Evolutionary conservation across 2,797 vertebrate genomes (phyloP).

Genomic region (Myripristis jacobus): DNA sequence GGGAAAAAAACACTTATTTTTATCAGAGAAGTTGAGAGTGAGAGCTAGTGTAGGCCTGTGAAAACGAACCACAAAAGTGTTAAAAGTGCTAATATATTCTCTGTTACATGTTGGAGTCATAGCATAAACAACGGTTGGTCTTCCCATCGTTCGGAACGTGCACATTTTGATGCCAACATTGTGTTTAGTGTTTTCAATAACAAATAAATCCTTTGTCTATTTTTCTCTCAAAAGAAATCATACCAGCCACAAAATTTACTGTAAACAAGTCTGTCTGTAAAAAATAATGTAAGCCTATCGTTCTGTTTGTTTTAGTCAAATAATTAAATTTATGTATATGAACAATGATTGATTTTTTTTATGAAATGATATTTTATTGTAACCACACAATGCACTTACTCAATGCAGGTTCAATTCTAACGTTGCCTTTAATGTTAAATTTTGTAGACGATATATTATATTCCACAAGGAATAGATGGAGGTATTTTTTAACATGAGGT

Average conservation of each 20-base stretch:
- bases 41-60: constrained; percentile 64
- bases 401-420: constrained; percentile 60
- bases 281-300: constrained; percentile 20
- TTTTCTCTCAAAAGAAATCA: constrained; percentile 33
- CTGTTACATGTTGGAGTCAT: constrained; percentile 59
- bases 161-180: constrained; percentile 25
- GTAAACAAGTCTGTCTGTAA: constrained; percentile 33
- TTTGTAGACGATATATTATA: constrained; percentile 31
- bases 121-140: constrained; percentile 37
- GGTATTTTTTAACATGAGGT: constrained; percentile 51
- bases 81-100: constrained; percentile 76
- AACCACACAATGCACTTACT: constrained; percentile 74
- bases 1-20: constrained; percentile 36
- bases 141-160: constrained; percentile 40
- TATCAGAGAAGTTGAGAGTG: constrained; percentile 40
- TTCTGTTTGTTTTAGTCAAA: constrained; percentile 43
- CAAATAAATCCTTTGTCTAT: constrained; percentile 23
- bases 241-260: constrained; percentile 20
- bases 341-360: constrained; percentile 52
- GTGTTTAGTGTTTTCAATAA: constrained; percentile 23
- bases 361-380: constrained; percentile 59
- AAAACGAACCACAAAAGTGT: constrained; percentile 79
- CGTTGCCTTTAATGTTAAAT: constrained; percentile 45
- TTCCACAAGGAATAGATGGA: constrained; percentile 36
- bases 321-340: constrained; percentile 38